A percentile compares a stretch with the other conserved stretches of the same genome.
Evolutionary conservation across 2,113 vertebrate genomes (phyloP).

Genomic region (Oxyruncus cristatus): DNA sequence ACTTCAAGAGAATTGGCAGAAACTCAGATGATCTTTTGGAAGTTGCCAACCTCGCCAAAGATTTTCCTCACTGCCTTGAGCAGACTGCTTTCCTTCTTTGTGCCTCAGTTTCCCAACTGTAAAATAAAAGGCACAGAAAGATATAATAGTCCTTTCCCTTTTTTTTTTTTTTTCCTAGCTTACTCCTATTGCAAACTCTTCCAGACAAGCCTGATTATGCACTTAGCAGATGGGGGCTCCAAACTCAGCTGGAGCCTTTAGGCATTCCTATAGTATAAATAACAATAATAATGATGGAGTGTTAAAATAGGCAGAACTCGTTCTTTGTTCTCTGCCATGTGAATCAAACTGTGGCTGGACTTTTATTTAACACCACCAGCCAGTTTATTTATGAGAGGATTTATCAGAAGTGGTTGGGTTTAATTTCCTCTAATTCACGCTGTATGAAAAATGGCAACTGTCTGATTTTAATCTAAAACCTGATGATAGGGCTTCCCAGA

Average conservation of each 20-base stretch:
- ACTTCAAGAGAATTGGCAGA: not conserved
- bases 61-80: not conserved
- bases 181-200: not conserved
- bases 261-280: not conserved
- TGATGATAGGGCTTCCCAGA: conserved; percentile 27
- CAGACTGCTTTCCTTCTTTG: not conserved
- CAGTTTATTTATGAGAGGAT: conserved; percentile 55
- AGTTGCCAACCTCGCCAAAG: not conserved
- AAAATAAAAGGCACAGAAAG: not conserved
- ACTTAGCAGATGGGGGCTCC: conserved; percentile 15
- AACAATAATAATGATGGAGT: conserved; percentile 20
- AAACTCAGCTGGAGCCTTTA: conserved; percentile 24
- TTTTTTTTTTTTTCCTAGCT: not conserved
- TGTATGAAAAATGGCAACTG: conserved; percentile 42
- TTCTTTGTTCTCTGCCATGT: not conserved
- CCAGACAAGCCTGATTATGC: not conserved
- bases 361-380: conserved; percentile 3
- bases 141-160: not conserved
- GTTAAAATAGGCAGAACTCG: conserved; percentile 17
- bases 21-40: not conserved
- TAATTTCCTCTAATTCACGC: conserved; percentile 63
- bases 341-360: conserved; percentile 43
- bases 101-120: not conserved
- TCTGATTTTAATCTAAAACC: conserved; percentile 45
- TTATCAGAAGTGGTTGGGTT: conserved; percentile 58